phyloP scores from a whole-genome alignment of 2,888 invertebrate species.

The Harpalus rubripes region DNA sequence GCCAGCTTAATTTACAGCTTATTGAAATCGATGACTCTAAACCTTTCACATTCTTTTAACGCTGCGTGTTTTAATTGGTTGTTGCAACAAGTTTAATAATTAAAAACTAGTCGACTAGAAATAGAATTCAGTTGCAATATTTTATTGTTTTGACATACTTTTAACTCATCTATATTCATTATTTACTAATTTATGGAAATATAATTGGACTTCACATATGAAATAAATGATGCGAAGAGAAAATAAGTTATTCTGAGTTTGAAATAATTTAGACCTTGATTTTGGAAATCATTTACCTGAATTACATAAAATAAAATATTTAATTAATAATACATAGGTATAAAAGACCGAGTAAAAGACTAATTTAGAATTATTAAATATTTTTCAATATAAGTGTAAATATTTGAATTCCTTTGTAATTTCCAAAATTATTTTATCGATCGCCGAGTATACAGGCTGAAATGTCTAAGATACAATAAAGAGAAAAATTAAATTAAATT shows the following conservation, averaged over 20 bases:
- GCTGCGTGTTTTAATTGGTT: constrained; percentile 19
- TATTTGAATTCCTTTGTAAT: too few relatives aligned
- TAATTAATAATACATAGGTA: neutral
- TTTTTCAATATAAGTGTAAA: too few relatives aligned
- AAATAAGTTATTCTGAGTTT: neutral
- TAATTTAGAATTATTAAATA: neutral
- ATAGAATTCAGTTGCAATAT: neutral
- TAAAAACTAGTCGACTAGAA: neutral
- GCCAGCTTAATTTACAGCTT: neutral
- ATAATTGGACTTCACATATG: neutral
- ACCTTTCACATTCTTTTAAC: constrained; percentile 39
- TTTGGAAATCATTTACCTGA: neutral
- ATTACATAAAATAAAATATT: neutral
- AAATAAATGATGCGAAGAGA: neutral
- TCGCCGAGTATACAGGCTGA: too few relatives aligned
- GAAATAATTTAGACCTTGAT: neutral
- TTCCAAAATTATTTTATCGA: too few relatives aligned
- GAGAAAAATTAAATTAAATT: too few relatives aligned
- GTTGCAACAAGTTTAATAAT: neutral
- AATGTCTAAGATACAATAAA: too few relatives aligned
- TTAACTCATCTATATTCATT: neutral
- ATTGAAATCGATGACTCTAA: neutral
- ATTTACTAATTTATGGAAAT: neutral
- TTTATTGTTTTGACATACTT: neutral
- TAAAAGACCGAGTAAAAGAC: too few relatives aligned